These are phyloP conservation scores for Muscina levida DNA, from an alignment of 2,888 invertebrate species.

Conservation along the genomic window DNA sequence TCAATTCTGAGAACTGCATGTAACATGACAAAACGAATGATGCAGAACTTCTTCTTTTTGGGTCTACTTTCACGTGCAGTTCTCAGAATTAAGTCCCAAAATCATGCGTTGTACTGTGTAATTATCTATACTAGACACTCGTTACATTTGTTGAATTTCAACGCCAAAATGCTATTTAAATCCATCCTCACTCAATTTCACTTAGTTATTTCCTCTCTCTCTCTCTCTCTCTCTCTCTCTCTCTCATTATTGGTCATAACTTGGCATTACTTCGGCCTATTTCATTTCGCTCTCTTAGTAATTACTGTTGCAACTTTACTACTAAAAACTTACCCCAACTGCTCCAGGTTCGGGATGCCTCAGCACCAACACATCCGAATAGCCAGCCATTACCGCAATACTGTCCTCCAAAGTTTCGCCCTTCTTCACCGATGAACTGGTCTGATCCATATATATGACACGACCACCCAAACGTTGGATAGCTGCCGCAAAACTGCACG, in stretches of 20 bases:
- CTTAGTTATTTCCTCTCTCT: too few relatives aligned
- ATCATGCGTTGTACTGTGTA: too few relatives aligned
- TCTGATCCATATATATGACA: constrained; percentile 94
- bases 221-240: neutral
- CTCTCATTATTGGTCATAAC: too few relatives aligned
- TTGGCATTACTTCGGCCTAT: neutral
- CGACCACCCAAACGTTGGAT: constrained; percentile 97
- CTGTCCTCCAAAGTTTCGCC: constrained; percentile 97
- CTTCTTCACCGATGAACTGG: constrained; percentile 95
- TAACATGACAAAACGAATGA: too few relatives aligned
- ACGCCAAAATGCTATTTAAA: too few relatives aligned
- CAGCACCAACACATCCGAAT: constrained; percentile 95
- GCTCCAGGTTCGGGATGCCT: constrained; percentile 96
- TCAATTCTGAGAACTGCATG: too few relatives aligned
- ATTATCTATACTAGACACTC: too few relatives aligned
- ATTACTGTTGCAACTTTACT: too few relatives aligned
- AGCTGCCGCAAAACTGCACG: constrained; percentile 97
- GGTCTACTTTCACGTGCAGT: too few relatives aligned
- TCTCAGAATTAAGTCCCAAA: too few relatives aligned
- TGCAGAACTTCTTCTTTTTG: too few relatives aligned
- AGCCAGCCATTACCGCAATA: constrained; percentile 92
- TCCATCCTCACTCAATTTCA: neutral
- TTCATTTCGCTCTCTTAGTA: neutral
- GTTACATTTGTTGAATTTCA: too few relatives aligned
- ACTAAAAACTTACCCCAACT: constrained; percentile 86